Evolutionary conservation across 2,888 invertebrate species (phyloP).

Genomic region (Dryococelus australis): DNA sequence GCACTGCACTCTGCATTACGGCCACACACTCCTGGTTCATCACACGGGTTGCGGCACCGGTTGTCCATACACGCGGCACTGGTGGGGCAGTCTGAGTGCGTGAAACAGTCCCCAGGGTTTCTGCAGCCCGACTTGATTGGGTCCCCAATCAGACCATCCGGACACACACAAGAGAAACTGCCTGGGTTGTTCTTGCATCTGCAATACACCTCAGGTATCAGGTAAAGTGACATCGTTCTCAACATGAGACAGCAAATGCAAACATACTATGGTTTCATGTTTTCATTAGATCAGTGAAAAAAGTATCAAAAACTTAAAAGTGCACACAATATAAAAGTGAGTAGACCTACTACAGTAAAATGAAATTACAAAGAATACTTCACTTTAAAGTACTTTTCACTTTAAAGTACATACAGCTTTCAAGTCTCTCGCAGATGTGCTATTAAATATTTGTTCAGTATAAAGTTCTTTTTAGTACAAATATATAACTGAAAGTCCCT

Average conservation of each 20-base stretch:
- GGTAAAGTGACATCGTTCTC: neutral
- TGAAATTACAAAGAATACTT: too few relatives aligned
- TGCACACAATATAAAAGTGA: neutral
- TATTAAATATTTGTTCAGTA: too few relatives aligned
- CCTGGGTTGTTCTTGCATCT: slow-evolving; percentile 81
- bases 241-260: neutral
- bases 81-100: slow-evolving; percentile 80
- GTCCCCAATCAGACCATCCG: slow-evolving; percentile 82
- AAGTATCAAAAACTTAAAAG: neutral
- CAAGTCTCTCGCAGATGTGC: too few relatives aligned
- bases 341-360: too few relatives aligned
- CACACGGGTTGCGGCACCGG: slow-evolving; percentile 81
- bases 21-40: slow-evolving; percentile 71
- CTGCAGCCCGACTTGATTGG: slow-evolving; percentile 76
- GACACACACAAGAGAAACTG: slow-evolving; percentile 78
- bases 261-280: neutral
- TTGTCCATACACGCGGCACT: slow-evolving; percentile 78
- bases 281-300: too few relatives aligned
- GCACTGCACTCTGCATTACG: slow-evolving; percentile 77
- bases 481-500: too few relatives aligned
- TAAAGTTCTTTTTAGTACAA: too few relatives aligned
- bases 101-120: slow-evolving; percentile 82
- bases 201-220: slow-evolving; percentile 45
- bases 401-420: too few relatives aligned
- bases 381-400: too few relatives aligned